phyloP scores from a whole-genome alignment of 2,888 invertebrate species.

The Trachelus tabidus region DNA sequence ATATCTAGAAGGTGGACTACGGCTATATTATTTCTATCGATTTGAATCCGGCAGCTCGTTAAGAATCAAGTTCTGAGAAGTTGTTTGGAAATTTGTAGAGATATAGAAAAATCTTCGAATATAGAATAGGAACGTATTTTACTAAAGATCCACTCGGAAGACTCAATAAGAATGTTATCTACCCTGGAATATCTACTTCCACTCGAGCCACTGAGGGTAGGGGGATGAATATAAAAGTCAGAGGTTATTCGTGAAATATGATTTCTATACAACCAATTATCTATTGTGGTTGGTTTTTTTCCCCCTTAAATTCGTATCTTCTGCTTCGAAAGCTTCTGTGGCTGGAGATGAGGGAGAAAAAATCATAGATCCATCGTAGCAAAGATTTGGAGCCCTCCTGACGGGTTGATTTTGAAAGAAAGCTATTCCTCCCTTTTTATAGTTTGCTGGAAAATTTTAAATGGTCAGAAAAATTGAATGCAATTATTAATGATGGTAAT shows the following conservation, averaged over 20 bases:
- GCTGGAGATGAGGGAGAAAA: not conserved
- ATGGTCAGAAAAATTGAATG: not conserved
- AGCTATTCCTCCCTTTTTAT: not conserved
- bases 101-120: not conserved
- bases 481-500: not conserved
- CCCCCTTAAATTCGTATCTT: constrained; percentile 10
- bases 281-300: constrained; percentile 10
- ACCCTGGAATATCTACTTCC: not conserved
- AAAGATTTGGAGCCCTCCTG: not conserved
- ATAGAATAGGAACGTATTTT: not conserved
- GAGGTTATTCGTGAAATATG: constrained; percentile 1
- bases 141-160: not conserved
- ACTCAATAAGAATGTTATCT: not conserved
- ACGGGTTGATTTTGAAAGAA: not conserved
- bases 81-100: not conserved
- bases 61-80: not conserved
- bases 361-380: not conserved
- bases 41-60: not conserved
- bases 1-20: not conserved
- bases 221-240: not conserved
- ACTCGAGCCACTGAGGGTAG: not conserved
- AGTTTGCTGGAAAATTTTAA: not conserved
- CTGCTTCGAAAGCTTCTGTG: not conserved
- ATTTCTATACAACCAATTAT: constrained; percentile 22
- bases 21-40: not conserved